These are phyloP conservation scores for Barnardius zonarius DNA, from an alignment of 2,113 vertebrate species.

Conservation along the genomic window DNA sequence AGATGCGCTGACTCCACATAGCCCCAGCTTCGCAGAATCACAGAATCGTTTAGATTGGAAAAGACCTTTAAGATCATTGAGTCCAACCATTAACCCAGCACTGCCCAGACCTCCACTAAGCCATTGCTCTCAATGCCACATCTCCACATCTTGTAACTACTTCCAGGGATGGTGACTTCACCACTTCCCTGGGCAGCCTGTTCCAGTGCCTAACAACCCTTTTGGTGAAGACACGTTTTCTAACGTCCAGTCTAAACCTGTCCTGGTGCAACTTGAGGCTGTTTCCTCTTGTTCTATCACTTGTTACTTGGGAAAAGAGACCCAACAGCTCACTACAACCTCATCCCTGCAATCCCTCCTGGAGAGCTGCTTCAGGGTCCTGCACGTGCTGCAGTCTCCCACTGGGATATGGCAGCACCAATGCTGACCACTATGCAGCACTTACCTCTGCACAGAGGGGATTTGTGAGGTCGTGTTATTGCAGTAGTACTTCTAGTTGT, in stretches of 20 bases:
- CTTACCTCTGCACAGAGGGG: neutral
- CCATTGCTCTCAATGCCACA: neutral
- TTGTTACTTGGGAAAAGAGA: neutral
- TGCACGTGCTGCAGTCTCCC: too few relatives aligned
- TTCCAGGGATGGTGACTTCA: neutral
- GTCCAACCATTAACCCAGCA: too few relatives aligned
- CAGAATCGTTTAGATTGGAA: too few relatives aligned
- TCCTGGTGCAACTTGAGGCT: fast-evolving
- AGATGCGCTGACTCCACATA: too few relatives aligned
- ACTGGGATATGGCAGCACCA: neutral
- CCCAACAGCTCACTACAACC: fast-evolving
- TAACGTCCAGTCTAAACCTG: neutral
- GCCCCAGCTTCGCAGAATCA: too few relatives aligned
- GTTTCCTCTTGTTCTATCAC: neutral
- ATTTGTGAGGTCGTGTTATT: too few relatives aligned
- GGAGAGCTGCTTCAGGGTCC: neutral
- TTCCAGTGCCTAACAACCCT: fast-evolving
- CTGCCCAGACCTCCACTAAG: neutral
- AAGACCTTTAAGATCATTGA: fast-evolving
- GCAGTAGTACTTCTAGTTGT: neutral
- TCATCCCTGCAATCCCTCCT: neutral
- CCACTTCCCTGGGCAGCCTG: neutral
- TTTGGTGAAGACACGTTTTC: neutral
- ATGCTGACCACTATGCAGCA: neutral
- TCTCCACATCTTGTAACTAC: fast-evolving